Conservation (phyloP, 2,113 vertebrate species). For the Elgaria multicarinata region DNA sequence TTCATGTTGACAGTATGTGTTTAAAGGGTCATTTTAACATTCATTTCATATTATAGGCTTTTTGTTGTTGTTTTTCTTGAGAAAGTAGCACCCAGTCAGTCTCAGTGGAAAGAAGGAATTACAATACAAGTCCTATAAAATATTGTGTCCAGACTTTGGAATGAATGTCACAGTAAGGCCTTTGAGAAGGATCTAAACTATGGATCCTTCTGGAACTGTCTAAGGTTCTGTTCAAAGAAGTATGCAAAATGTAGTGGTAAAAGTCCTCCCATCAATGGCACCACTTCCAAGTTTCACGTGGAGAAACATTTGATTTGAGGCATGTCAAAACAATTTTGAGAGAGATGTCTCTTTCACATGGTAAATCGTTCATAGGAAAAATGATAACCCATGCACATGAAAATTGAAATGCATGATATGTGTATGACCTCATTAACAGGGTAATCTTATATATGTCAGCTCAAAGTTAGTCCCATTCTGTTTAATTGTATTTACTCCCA, state of each 20-base stretch:
- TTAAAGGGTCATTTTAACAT: conserved; percentile 34
- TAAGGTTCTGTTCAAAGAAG: neutral
- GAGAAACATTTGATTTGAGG: neutral
- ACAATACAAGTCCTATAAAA: neutral
- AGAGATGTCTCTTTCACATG: neutral
- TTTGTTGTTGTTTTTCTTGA: conserved; percentile 38
- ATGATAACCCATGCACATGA: neutral
- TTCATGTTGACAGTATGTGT: conserved; percentile 50
- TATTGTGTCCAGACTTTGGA: neutral
- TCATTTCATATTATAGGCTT: conserved; percentile 23
- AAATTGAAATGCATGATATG: neutral
- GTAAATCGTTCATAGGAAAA: neutral
- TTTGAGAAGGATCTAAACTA: conserved; percentile 15
- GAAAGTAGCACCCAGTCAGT: conserved; percentile 31
- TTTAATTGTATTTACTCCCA: neutral
- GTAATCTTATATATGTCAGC: neutral
- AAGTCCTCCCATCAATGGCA: neutral
- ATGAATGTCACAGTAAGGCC: neutral
- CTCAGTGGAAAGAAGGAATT: conserved; percentile 44
- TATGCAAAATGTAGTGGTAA: neutral
- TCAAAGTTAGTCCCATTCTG: neutral
- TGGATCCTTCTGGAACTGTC: neutral
- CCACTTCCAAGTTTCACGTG: neutral
- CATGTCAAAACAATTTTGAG: neutral
- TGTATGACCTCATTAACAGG: neutral